Evolutionary conservation across 2,113 vertebrate species (phyloP).

Genomic region (Ammospiza caudacuta): DNA sequence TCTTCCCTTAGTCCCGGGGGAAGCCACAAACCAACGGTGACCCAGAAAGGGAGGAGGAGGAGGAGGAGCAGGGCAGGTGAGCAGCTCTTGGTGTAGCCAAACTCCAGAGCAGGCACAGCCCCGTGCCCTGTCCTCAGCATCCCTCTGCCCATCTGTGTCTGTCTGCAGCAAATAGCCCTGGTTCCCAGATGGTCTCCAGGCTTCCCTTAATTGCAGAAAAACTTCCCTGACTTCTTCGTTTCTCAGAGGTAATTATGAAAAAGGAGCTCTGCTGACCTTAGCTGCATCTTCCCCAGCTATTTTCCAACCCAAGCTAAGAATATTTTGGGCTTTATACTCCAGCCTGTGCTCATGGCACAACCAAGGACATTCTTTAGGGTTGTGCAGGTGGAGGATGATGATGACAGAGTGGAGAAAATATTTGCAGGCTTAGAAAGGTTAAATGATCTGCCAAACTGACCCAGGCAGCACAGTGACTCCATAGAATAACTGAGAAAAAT

Average conservation of each 20-base stretch:
- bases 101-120: not conserved
- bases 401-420: not conserved
- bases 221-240: not conserved
- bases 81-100: not conserved
- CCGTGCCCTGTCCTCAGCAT: accelerated
- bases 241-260: not conserved
- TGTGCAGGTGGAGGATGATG: not conserved
- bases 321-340: not conserved
- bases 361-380: not conserved
- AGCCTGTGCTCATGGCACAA: not conserved
- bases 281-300: not conserved
- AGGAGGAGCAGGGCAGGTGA: not conserved
- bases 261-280: not conserved
- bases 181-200: not conserved
- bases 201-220: not conserved
- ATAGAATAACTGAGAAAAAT: not conserved
- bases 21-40: not conserved
- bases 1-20: not conserved
- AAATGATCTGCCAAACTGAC: not conserved
- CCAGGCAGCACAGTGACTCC: not conserved
- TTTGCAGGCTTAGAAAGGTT: not conserved
- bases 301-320: not conserved
- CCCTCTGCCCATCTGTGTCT: not conserved
- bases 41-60: not conserved
- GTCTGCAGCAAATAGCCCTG: not conserved